Conservation (phyloP, 2,797 vertebrate genomes). For the Galago senegalensis region DNA sequence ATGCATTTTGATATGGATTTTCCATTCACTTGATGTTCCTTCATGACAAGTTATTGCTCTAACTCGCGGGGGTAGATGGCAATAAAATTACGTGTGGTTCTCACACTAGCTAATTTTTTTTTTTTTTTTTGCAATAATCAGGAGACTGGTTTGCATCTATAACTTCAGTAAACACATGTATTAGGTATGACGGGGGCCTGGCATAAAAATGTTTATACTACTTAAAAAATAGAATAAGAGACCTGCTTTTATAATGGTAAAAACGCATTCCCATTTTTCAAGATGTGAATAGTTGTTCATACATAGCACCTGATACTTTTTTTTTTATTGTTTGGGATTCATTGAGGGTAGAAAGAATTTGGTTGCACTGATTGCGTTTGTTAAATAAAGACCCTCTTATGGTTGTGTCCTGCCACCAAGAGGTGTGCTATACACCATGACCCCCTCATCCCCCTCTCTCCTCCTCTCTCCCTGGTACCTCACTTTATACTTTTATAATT, state of each 20-base stretch:
- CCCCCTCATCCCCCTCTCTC: no score
- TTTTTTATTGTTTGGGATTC: no score
- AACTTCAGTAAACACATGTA: not conserved
- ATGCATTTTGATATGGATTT: conserved; percentile 70
- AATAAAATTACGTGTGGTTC: conserved; percentile 38
- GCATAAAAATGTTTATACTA: not conserved
- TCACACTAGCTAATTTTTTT: conserved; percentile 3
- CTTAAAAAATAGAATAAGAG: not conserved
- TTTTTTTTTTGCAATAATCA: not conserved
- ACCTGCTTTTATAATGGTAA: not conserved
- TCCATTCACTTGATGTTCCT: conserved; percentile 69
- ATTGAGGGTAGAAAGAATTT: no score
- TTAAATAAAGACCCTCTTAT: no score
- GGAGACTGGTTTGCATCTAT: not conserved
- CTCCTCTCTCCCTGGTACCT: no score
- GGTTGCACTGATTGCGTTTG: no score
- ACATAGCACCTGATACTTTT: not conserved
- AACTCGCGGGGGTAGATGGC: not conserved
- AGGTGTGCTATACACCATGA: no score
- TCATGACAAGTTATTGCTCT: conserved; percentile 68
- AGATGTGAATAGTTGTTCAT: not conserved
- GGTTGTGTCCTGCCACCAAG: no score
- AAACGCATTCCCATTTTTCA: conserved; percentile 36
- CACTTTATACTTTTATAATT: conserved; percentile 6
- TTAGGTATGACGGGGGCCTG: not conserved